These are phyloP conservation scores for Hippopotamus amphibius DNA, from an alignment of 2,113 vertebrate species.

Conservation along the genomic window DNA sequence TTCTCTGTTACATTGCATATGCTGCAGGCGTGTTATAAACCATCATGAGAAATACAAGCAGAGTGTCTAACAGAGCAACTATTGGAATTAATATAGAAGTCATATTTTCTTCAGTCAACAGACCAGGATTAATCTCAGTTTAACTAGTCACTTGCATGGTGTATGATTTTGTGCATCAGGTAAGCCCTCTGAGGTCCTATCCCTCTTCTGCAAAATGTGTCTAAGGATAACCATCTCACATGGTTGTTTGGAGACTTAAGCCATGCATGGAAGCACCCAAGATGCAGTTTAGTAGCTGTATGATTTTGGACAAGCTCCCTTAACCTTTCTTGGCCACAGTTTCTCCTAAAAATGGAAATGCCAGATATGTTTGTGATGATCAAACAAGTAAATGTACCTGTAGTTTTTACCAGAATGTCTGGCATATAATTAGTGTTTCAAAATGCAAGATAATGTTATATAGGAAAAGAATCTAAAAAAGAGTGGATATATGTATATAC, in stretches of 20 bases:
- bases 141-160: background rate
- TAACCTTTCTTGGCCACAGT: background rate
- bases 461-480: background rate
- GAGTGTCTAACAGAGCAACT: background rate
- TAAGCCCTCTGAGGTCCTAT: background rate
- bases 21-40: background rate
- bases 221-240: background rate
- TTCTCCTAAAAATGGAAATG: background rate
- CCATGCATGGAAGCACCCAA: background rate
- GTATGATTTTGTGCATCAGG: background rate
- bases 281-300: background rate
- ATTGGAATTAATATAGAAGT: background rate
- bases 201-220: background rate
- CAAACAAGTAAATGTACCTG: background rate
- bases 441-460: background rate
- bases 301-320: background rate
- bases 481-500: background rate
- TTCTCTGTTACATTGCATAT: background rate
- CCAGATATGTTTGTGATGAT: background rate
- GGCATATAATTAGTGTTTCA: background rate
- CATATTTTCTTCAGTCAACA: background rate
- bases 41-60: background rate
- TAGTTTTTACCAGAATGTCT: background rate
- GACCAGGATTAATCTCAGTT: background rate
- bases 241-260: background rate